Evolutionary conservation across 2,888 invertebrate genomes (phyloP), one percentile per base, ranked within the genome.

Genomic region (Parapristionchus giblindavisi): DNA sequence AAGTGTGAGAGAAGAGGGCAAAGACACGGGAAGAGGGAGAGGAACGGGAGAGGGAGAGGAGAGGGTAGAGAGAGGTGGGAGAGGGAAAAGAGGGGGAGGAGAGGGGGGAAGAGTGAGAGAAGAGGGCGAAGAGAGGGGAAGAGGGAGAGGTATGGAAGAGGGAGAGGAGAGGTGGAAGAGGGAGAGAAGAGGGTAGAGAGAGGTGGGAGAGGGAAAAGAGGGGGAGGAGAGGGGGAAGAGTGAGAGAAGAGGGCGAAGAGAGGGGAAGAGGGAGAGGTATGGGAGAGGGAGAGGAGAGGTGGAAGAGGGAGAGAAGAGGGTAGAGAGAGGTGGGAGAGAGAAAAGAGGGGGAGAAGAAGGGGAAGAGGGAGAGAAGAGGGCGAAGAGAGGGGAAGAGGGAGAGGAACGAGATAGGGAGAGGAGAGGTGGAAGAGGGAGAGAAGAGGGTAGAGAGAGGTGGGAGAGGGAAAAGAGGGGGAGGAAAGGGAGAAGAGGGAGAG

Each of bases 261-360:
- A n/a, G n/a, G n/a, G n/a, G n/a, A n/a, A n/a, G n/a, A n/a, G n/a
- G n/a, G n/a, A n/a, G n/a, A n/a, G n/a, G n/a, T n/a, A n/a, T n/a
- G n/a, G n/a, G n/a, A n/a, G n/a, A n/a, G n/a, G n/a, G n/a, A n/a
- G n/a, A n/a, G n/a, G n/a, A n/a, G n/a, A n/a, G n/a, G n/a, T n/a
- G n/a, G n/a, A n/a, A n/a, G n/a, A n/a, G n/a, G n/a, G n/a, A n/a
- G n/a, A n/a, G n/a, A n/a, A n/a, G n/a, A n/a, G n/a, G n/a, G n/a
- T n/a, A n/a, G n/a, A n/a, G n/a, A n/a, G n/a, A n/a, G n/a, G n/a
- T n/a, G n/a, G n/a, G n/a, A n/a, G n/a, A 36, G 48, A 43, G 40
- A 65, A 43, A 43, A 65, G 48, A 43, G 17, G 43, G 43, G 43
- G 43, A 65, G 61, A 60, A 60, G 60, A 36, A 24, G n/a, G 40